A percentile compares a stretch with the other conserved stretches of the same genome.
Evolutionary conservation across 2,797 vertebrate genomes (phyloP).

Genomic region (Urophycis tenuis): DNA sequence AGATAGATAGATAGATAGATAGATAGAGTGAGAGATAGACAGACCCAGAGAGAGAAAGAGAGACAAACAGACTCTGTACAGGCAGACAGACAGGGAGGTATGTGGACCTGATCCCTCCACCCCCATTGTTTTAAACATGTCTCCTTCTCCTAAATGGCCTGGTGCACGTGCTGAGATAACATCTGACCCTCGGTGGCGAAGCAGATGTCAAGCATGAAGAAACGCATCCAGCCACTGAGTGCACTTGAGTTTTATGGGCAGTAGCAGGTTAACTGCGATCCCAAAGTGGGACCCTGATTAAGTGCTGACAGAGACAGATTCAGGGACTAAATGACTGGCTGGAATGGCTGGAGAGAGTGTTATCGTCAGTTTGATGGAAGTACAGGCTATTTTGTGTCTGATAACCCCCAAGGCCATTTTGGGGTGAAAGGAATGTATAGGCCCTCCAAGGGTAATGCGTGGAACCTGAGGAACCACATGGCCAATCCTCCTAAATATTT

Average conservation of each 20-base stretch:
- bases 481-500: background rate
- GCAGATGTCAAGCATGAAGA: slow-evolving; percentile 60
- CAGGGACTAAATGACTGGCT: slow-evolving; percentile 24
- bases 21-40: background rate
- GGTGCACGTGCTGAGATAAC: slow-evolving; percentile 46
- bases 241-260: slow-evolving; percentile 13
- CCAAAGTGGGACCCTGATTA: slow-evolving; percentile 44
- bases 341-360: slow-evolving; percentile 21
- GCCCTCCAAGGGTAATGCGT: slow-evolving; percentile 1
- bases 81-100: background rate
- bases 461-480: background rate
- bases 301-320: slow-evolving; percentile 52
- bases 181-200: slow-evolving; percentile 49
- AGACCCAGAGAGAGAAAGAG: too few relatives aligned
- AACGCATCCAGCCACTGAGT: slow-evolving; percentile 46
- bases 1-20: background rate
- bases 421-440: background rate
- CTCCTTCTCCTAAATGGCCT: slow-evolving; percentile 21
- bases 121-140: slow-evolving; percentile 23
- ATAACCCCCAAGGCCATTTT: slow-evolving; percentile 3
- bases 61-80: background rate
- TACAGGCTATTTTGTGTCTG: background rate
- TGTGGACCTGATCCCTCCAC: background rate
- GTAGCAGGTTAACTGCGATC: slow-evolving; percentile 35
- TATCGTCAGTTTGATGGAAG: slow-evolving; percentile 20